Percentiles rank a stretch among this genome's conserved stretches.
Evolutionary conservation across 2,113 vertebrate genomes (phyloP).

Genomic region (Pyxicephalus adspersus): DNA sequence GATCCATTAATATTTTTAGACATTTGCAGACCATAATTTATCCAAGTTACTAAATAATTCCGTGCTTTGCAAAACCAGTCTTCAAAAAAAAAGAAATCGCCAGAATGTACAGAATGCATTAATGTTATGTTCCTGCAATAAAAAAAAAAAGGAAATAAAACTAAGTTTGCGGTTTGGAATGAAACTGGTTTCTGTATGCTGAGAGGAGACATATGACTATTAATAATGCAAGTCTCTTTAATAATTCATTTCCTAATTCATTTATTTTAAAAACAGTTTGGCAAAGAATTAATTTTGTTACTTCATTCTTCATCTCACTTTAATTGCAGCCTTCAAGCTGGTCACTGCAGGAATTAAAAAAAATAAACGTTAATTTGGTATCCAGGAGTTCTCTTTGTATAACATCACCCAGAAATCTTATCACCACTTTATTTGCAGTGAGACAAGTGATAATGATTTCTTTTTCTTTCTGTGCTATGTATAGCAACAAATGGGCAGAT

Average conservation of each 20-base stretch:
- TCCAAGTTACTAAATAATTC: too few species aligned
- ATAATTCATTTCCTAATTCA: constrained; percentile 38
- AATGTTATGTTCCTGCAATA: not conserved
- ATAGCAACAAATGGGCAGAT: too few species aligned
- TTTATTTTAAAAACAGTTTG: constrained; percentile 22
- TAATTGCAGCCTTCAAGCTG: constrained; percentile 34
- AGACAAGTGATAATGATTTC: not conserved
- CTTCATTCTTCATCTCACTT: constrained; percentile 2
- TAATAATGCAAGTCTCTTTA: constrained; percentile 22
- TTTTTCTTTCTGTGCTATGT: too few species aligned
- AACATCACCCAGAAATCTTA: not conserved
- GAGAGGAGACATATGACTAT: not conserved
- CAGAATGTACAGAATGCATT: not conserved
- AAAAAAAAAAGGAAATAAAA: not conserved
- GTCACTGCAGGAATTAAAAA: not conserved
- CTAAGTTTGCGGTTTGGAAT: not conserved
- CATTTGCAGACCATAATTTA: too few species aligned
- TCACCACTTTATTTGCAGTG: not conserved
- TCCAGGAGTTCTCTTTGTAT: not conserved
- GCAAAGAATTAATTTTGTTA: constrained; percentile 13
- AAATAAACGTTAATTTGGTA: not conserved
- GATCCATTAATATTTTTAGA: too few species aligned
- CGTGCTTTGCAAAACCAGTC: too few species aligned
- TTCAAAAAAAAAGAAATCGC: too few species aligned
- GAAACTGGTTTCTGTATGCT: not conserved